Conservation (phyloP, 2,888 invertebrate genomes). For the Orthosia cruda region DNA sequence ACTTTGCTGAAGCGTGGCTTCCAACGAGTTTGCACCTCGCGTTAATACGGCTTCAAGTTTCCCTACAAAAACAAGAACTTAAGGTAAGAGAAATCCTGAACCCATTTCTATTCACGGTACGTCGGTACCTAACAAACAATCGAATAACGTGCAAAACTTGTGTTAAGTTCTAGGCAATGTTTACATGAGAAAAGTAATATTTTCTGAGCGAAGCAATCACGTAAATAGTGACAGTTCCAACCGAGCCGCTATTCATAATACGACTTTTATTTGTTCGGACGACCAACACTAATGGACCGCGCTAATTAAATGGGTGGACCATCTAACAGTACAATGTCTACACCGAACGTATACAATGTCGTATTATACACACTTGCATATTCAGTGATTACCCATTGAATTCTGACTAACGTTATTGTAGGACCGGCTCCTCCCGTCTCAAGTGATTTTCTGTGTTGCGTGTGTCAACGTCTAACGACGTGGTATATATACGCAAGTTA, state of each 20-base stretch:
- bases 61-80: constrained; percentile 53
- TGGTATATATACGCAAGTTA: constrained; percentile 23
- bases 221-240: constrained; percentile 70
- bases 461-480: constrained; percentile 35
- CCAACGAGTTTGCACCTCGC: constrained; percentile 20
- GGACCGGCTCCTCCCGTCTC: constrained; percentile 45
- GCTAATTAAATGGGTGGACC: constrained; percentile 84
- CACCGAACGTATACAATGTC: constrained; percentile 48
- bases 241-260: constrained; percentile 78
- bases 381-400: constrained; percentile 75
- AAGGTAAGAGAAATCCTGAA: constrained; percentile 34
- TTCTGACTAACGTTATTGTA: constrained; percentile 71
- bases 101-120: constrained; percentile 43
- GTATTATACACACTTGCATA: constrained; percentile 68
- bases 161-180: constrained; percentile 51
- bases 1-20: constrained; percentile 39
- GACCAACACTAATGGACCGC: constrained; percentile 81
- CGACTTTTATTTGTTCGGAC: constrained; percentile 80
- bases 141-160: constrained; percentile 55
- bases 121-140: constrained; percentile 62
- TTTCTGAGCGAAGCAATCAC: constrained; percentile 69
- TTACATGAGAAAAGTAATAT: constrained; percentile 58
- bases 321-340: constrained; percentile 61
- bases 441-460: constrained; percentile 52
- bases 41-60: constrained; percentile 46